Conservation (phyloP, 2,888 invertebrate genomes). For the Pecten maximus region DNA sequence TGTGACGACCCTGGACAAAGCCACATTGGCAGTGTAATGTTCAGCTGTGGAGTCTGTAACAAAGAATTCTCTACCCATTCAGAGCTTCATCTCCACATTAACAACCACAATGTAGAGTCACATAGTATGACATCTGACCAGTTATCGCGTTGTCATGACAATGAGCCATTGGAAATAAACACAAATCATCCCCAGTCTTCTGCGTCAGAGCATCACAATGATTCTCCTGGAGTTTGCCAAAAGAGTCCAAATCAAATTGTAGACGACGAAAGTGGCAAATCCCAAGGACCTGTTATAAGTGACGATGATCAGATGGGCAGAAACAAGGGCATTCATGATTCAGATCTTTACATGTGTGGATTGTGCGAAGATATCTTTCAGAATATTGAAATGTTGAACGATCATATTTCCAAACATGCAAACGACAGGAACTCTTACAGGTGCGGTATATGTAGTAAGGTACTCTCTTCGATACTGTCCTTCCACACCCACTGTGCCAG, state of each 20-base stretch:
- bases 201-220: too few relatives aligned
- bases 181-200: background rate
- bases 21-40: background rate
- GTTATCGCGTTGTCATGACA: background rate
- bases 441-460: background rate
- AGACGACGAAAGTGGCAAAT: too few relatives aligned
- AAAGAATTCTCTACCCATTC: background rate
- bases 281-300: too few relatives aligned
- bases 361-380: background rate
- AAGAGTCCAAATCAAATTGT: background rate
- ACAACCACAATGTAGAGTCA: background rate
- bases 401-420: background rate
- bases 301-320: background rate
- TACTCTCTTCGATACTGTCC: background rate
- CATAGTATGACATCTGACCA: background rate
- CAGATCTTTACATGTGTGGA: background rate
- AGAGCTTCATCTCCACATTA: background rate
- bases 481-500: background rate
- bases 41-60: background rate
- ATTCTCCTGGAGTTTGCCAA: background rate
- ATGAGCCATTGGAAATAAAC: background rate
- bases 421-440: background rate
- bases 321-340: background rate
- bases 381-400: background rate
- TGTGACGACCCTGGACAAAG: background rate